These are phyloP conservation scores for Syngnathus acus DNA, from an alignment of 2,797 vertebrate genomes.

Conservation along the genomic window DNA sequence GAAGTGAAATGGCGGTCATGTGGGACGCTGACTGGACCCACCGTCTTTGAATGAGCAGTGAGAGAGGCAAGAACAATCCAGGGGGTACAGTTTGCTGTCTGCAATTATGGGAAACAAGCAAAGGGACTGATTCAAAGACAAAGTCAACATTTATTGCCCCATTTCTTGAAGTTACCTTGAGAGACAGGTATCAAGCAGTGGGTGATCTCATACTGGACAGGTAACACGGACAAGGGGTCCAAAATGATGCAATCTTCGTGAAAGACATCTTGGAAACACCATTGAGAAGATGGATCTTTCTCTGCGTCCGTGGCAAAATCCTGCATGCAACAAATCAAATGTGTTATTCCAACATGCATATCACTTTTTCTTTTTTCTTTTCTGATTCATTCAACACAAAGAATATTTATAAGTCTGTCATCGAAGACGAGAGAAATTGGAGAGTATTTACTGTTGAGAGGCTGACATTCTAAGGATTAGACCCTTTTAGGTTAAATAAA, in stretches of 20 bases:
- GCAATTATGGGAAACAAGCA: slow-evolving; percentile 24
- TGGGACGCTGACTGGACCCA: slow-evolving; percentile 33
- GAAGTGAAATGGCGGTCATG: not conserved
- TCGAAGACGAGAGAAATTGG: no score
- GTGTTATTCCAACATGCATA: not conserved
- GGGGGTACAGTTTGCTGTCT: slow-evolving; percentile 75
- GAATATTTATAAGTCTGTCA: no score
- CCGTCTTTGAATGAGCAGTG: slow-evolving; percentile 75
- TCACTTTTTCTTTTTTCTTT: no score
- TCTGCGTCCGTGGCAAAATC: slow-evolving; percentile 68
- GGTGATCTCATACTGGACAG: slow-evolving; percentile 83
- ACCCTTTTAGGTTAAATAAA: no score
- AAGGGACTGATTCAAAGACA: not conserved
- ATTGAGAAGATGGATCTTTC: slow-evolving; percentile 78
- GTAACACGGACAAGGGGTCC: slow-evolving; percentile 78
- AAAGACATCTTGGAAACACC: slow-evolving; percentile 82
- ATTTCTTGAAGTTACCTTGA: slow-evolving; percentile 60
- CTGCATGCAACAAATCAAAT: slow-evolving; percentile 51
- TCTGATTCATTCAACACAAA: no score
- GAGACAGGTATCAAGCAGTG: slow-evolving; percentile 76
- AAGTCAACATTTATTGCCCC: not conserved
- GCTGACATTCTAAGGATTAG: no score
- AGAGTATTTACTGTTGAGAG: no score
- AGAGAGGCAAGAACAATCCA: slow-evolving; percentile 83
- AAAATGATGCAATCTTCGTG: slow-evolving; percentile 91